Evolutionary conservation across 2,888 invertebrate species (phyloP).

Genomic region (Agriopis aurantiaria): DNA sequence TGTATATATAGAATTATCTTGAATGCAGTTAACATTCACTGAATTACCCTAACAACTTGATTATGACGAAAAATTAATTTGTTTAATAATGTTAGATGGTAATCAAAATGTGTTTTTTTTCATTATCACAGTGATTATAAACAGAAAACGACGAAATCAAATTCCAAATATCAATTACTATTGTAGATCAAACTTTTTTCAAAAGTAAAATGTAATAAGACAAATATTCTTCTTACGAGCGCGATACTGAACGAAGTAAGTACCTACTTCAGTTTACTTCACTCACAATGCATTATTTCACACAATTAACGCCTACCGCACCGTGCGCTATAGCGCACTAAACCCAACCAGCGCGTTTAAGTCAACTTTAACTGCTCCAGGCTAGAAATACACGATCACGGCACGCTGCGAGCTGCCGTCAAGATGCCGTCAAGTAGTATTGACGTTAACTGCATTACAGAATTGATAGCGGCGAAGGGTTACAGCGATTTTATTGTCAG

Average conservation of each 20-base stretch:
- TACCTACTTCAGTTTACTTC: not conserved
- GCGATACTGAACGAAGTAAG: too few relatives aligned
- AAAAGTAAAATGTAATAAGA: too few relatives aligned
- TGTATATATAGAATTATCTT: constrained; percentile 42
- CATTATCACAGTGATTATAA: too few relatives aligned
- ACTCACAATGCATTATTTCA: not conserved
- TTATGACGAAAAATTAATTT: too few relatives aligned
- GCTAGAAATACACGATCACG: constrained; percentile 18
- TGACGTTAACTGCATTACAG: constrained; percentile 70
- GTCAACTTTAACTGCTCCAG: constrained; percentile 16
- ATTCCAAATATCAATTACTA: too few relatives aligned
- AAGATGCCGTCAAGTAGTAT: constrained; percentile 48
- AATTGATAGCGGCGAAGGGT: constrained; percentile 69
- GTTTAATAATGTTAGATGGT: too few relatives aligned
- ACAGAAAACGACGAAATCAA: too few relatives aligned
- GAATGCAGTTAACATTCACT: constrained; percentile 25
- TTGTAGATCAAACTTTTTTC: too few relatives aligned
- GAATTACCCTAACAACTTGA: constrained; percentile 6
- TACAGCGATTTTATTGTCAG: constrained; percentile 62
- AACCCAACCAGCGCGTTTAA: too few relatives aligned
- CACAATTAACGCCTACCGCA: not conserved
- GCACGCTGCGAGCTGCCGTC: constrained; percentile 36
- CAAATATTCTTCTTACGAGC: too few relatives aligned
- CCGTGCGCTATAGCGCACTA: constrained; percentile 8
- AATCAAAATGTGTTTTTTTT: too few relatives aligned